phyloP scores from a whole-genome alignment of 35 echinoderm and acorn worm species.

The Eucidaris tribuloides region DNA sequence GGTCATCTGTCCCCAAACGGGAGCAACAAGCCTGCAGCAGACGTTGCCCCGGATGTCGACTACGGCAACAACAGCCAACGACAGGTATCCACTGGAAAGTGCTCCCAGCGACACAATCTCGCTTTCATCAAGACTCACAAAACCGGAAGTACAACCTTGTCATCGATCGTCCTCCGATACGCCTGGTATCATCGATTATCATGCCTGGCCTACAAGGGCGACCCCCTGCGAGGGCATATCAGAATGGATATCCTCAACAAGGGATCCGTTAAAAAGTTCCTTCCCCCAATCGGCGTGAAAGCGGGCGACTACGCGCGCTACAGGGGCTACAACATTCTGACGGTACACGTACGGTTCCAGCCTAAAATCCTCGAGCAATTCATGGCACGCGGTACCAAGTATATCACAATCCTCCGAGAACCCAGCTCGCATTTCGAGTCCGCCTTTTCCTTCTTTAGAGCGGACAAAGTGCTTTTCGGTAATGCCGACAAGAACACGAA shows the following conservation, averaged over 20 bases:
- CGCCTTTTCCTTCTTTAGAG: conserved; percentile 36
- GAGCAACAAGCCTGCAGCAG: no score
- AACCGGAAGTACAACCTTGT: conserved; percentile 62
- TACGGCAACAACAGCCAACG: no score
- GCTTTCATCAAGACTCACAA: conserved; percentile 74
- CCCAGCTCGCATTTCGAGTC: conserved; percentile 57
- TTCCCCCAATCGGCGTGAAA: conserved; percentile 41
- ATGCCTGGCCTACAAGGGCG: conserved; percentile 13
- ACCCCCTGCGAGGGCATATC: neutral
- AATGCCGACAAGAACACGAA: neutral
- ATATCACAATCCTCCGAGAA: conserved; percentile 58
- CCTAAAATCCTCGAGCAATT: conserved; percentile 4
- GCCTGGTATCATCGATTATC: conserved; percentile 36
- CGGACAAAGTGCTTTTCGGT: conserved; percentile 5
- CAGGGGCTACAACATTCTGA: conserved; percentile 56
- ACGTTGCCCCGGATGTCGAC: no score
- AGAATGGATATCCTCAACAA: neutral
- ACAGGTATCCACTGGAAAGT: no score
- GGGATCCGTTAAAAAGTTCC: conserved; percentile 22
- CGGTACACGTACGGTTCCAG: conserved; percentile 43
- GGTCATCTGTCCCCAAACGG: no score
- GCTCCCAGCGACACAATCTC: neutral
- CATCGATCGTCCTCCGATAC: conserved; percentile 46
- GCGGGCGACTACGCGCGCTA: conserved; percentile 23
- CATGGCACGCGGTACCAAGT: conserved; percentile 31